Evolutionary conservation across 2,797 vertebrate genomes (phyloP).

Genomic region (Delichon dasypus): DNA sequence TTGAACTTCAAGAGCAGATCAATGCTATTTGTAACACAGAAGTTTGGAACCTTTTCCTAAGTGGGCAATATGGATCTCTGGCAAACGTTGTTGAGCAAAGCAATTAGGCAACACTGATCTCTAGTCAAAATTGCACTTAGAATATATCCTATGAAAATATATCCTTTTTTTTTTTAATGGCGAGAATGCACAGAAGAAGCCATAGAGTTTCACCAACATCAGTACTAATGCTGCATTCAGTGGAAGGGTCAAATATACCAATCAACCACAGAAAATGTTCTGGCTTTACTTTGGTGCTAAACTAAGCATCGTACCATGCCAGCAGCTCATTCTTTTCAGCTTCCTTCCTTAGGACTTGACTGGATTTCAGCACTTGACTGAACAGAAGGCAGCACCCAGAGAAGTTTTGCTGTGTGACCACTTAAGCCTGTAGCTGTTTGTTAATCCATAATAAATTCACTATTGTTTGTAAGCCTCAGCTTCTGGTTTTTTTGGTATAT

Average conservation of each 20-base stretch:
- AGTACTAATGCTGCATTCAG: not conserved
- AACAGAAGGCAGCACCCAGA: not conserved
- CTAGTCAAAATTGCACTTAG: not conserved
- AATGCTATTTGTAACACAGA: not conserved
- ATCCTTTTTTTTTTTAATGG: no score
- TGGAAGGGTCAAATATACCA: not conserved
- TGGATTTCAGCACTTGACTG: conserved; percentile 17
- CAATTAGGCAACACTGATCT: not conserved
- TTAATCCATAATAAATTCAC: conserved; percentile 40
- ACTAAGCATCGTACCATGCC: not conserved
- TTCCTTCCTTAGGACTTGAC: not conserved
- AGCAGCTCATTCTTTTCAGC: not conserved
- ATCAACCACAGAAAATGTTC: not conserved
- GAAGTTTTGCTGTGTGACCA: conserved; percentile 15
- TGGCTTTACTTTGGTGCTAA: not conserved
- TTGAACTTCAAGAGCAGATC: not conserved
- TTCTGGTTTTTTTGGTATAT: not conserved
- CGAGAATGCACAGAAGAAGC: not conserved
- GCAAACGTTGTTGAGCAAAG: not conserved
- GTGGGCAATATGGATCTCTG: not conserved
- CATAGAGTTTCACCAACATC: not conserved
- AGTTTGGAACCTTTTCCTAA: not conserved
- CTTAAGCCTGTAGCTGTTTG: not conserved
- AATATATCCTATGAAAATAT: not conserved
- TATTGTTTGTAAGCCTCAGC: conserved; percentile 25